phyloP scores from a whole-genome alignment of 2,888 invertebrate species.

The Platerodrilus igneus region DNA sequence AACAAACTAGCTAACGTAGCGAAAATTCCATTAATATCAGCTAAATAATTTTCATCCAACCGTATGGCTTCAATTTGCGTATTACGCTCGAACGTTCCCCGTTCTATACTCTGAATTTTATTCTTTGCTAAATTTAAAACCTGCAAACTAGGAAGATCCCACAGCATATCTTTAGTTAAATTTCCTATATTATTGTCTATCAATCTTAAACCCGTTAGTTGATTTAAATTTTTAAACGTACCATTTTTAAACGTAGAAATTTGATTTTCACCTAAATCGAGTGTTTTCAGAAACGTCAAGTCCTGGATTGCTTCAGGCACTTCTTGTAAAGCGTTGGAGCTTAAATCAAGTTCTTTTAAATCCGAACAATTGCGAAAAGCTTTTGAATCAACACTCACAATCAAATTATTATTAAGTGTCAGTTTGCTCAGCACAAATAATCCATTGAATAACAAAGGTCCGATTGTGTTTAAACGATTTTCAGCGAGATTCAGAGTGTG shows the following conservation, averaged over 20 bases:
- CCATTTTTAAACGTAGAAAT: conserved; percentile 79
- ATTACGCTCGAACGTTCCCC: conserved; percentile 79
- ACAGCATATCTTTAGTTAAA: conserved; percentile 79
- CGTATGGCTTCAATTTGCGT: conserved; percentile 79
- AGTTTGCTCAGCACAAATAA: conserved; percentile 78
- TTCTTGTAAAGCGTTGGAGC: conserved; percentile 76
- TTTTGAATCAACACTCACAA: conserved; percentile 71
- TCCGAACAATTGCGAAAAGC: conserved; percentile 86
- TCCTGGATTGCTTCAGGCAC: conserved; percentile 81
- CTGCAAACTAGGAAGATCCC: conserved; percentile 78
- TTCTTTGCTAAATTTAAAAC: conserved; percentile 87
- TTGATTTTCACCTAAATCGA: conserved; percentile 90
- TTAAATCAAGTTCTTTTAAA: conserved; percentile 82
- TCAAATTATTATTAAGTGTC: conserved; percentile 79
- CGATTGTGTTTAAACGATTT: conserved; percentile 77
- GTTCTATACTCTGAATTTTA: conserved; percentile 78
- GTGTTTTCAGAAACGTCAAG: conserved; percentile 75
- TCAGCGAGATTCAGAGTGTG: conserved; percentile 86
- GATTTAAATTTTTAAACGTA: conserved; percentile 78
- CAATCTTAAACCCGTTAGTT: conserved; percentile 79
- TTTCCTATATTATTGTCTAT: conserved; percentile 88
- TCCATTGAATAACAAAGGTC: conserved; percentile 77
- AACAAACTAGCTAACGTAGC: conserved; percentile 77
- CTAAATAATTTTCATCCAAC: conserved; percentile 81
- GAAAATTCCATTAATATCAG: conserved; percentile 86